Percentiles rank a stretch among this genome's conserved stretches.
Evolutionary conservation across 37 sponge, comb jelly and placozoan genomes (phyloP).

Genomic region (Cliona cf. orientalis): DNA sequence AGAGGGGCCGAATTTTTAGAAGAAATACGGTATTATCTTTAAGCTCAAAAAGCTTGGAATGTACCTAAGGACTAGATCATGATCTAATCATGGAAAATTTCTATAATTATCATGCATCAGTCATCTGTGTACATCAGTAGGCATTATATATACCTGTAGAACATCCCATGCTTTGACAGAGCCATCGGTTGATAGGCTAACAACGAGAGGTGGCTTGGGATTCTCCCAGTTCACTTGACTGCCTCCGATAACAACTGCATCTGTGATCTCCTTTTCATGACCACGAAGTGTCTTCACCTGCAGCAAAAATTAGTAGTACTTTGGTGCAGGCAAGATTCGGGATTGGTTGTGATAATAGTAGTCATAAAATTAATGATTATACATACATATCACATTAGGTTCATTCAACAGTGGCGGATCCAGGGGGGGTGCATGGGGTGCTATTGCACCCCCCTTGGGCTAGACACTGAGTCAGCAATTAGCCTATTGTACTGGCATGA

Average conservation of each 20-base stretch:
- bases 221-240: conserved; percentile 59
- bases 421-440: too few relatives aligned
- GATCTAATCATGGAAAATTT: too few relatives aligned
- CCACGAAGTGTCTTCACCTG: conserved; percentile 70
- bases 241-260: conserved; percentile 32
- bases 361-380: background rate
- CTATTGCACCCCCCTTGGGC: too few relatives aligned
- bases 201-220: conserved; percentile 34
- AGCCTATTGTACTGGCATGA: too few relatives aligned
- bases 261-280: conserved; percentile 40
- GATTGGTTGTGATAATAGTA: too few relatives aligned
- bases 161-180: conserved; percentile 63
- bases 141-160: conserved; percentile 49
- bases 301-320: background rate
- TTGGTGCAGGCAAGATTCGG: too few relatives aligned
- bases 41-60: too few relatives aligned
- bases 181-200: conserved; percentile 38
- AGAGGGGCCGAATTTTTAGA: too few relatives aligned
- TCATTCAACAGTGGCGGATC: background rate
- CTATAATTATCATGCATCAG: background rate
- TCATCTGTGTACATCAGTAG: background rate
- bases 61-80: too few relatives aligned
- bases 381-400: background rate
- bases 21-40: too few relatives aligned
- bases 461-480: too few relatives aligned